Base-by-base conservation (phyloP, 2,888 invertebrate genomes). In the Allygus modestus region DNA sequence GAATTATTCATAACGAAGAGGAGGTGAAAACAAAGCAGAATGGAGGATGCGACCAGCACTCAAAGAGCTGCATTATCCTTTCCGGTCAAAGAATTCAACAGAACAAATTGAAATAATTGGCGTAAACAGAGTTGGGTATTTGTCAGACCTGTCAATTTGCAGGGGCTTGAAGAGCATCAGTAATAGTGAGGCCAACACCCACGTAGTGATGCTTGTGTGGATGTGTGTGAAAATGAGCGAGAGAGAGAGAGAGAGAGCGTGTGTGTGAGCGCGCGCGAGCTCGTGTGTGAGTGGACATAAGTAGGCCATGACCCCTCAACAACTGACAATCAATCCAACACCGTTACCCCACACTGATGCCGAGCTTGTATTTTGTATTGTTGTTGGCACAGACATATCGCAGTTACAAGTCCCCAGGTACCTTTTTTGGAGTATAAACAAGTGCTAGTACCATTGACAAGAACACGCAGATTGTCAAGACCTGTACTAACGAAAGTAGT, bases 81-180 rank as follows among this genome's bases (percentile, higher is more conserved):
- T 26, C 28, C 28, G 46, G 77, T 28, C 31, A 1, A 41, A 1
- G 23, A 23, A 41, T 71, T 37, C 23, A 26, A n/a, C 4, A 0
- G 46, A 43, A 37, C 77, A 77, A 77, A 77, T 77, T 46, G 77
- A 43, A 77, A 43, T 77, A 77, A 77, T 77, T 77, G 51, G 77
- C 51, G 46, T 23, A 28, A 43, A 77, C n/a, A 46, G 11, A 23
- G 77, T 17, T n/a, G 41, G 23, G 71, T n/a, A 41, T 37, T 37
- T 71, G 71, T 71, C 71, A 71, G 41, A 71, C 7, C 41, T 71
- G 71, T 71, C 71, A 71, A 71, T 71, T 71, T 71, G 71, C 15
- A 11, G 69, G 9, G 31, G 65, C 31, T 65, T 31, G 58, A 58
- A 12, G 12, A 23, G 58, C 58, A 58, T 26, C 65, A 28, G 65